phyloP scores from a whole-genome alignment of 2,797 vertebrate species.

The Crenichthys baileyi region DNA sequence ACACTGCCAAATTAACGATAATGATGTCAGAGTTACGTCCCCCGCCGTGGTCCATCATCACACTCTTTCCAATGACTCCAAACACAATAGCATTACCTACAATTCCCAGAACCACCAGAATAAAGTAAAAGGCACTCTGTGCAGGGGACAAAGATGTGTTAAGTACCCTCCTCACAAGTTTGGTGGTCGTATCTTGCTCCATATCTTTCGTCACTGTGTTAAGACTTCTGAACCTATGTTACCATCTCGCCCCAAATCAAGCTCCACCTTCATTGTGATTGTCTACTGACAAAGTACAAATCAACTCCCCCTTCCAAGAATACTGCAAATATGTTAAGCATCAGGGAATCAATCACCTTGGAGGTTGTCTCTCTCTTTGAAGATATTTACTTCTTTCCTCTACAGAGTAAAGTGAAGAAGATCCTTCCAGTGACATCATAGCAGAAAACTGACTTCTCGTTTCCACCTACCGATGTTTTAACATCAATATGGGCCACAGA shows the following conservation, averaged over 20 bases:
- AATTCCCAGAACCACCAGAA: constrained; percentile 79
- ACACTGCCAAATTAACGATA: constrained; percentile 83
- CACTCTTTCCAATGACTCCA: constrained; percentile 72
- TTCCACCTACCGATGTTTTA: not conserved
- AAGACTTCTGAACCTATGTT: constrained; percentile 8
- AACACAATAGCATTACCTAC: constrained; percentile 78
- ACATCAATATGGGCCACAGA: constrained; percentile 14
- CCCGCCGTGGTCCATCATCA: constrained; percentile 50
- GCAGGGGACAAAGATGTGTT: constrained; percentile 39
- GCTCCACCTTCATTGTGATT: constrained; percentile 20
- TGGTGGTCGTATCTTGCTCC: not conserved
- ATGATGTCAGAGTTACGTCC: constrained; percentile 81
- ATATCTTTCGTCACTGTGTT: not conserved
- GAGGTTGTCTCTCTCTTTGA: not conserved
- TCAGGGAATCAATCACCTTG: not conserved
- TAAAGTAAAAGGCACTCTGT: constrained; percentile 67
- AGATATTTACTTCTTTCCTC: not conserved
- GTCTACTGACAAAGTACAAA: not conserved
- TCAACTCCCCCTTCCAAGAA: constrained; percentile 15
- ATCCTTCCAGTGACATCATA: constrained; percentile 15
- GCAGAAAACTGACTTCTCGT: constrained; percentile 2
- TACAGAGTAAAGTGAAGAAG: constrained; percentile 4
- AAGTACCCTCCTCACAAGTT: constrained; percentile 61
- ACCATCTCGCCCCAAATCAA: constrained; percentile 1
- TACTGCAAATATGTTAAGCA: constrained; percentile 3